Evolutionary conservation across 2,113 vertebrate species (phyloP), one percentile per base, ranked within the genome.

Genomic region (Pterocles orientalis): DNA sequence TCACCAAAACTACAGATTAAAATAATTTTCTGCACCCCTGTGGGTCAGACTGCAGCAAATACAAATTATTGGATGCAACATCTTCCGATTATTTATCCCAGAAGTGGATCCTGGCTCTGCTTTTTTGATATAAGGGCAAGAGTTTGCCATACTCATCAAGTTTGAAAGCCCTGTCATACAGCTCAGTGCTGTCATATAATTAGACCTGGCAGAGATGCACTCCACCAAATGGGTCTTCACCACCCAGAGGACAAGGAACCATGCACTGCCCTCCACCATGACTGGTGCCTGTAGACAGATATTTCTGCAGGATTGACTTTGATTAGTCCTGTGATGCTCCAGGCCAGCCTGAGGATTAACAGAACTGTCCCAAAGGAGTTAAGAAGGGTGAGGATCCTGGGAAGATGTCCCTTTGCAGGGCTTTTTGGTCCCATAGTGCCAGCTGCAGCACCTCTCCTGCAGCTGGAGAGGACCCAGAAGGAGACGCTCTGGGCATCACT

Each of bases 321-420:
- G 20, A 23, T 86, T 2, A 69, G 26, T 39, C 33, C 28, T 76
- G 34, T 24, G 33, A 18, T 65, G 57, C 7, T 62, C 58, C 34
- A 88, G 39, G 14, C 9, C 33, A 31, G 6, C 4, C 19, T 66
- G 43, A 25, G 17, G 13, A 70, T 50, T 57, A 83, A 28, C 24
- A 95, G 14, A 8, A 62, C 2, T 4, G 3, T 15, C 31, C 19
- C 28, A 87, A n/a, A 75, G 17, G 31, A 75, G 25, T 62, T 28
- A 4, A 0, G 12, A 89, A 31, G 34, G 21, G 6, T 2, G 0
- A 81, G 6, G 4, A 24, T 6, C n/a, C 17, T 14, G 12, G 34
- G 11, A 57, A 73, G 25, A 28, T 14, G 33, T 2, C 14, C 45
- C 17, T 80, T 71, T 61, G 4, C 12, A 68, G 43, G 11, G 18